phyloP scores from a whole-genome alignment of 2,888 invertebrate genomes.

The Polydrusus cervinus region DNA sequence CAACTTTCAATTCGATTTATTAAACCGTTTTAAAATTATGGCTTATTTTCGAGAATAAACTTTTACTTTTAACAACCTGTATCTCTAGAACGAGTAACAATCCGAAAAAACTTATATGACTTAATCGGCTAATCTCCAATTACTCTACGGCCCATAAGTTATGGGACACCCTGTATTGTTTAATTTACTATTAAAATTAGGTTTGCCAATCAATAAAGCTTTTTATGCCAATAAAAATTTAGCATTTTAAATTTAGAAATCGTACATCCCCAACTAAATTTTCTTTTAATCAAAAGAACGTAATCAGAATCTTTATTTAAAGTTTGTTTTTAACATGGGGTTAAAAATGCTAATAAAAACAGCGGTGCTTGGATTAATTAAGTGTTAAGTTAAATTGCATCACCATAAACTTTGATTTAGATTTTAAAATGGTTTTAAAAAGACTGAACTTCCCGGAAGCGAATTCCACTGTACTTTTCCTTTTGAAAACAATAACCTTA shows the following conservation, averaged over 20 bases:
- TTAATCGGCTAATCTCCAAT: too few species aligned
- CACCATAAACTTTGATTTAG: neutral
- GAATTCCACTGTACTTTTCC: too few species aligned
- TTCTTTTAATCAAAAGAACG: conserved; percentile 5
- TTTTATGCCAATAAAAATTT: neutral
- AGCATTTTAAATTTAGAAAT: conserved; percentile 7
- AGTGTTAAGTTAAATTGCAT: neutral
- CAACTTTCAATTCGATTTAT: too few species aligned
- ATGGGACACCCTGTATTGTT: too few species aligned
- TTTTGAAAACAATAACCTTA: too few species aligned
- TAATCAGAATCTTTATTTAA: conserved; percentile 1
- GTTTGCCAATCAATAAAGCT: neutral
- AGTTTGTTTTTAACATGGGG: neutral
- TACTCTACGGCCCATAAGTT: too few species aligned
- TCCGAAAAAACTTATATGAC: too few species aligned
- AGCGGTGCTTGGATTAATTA: conserved; percentile 1
- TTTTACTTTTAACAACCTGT: too few species aligned
- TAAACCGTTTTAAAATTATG: too few species aligned
- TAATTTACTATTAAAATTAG: conserved; percentile 7
- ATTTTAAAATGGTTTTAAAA: neutral
- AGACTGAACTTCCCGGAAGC: neutral
- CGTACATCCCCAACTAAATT: neutral
- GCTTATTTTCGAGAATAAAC: too few species aligned
- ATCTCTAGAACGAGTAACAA: too few species aligned
- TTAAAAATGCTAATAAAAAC: conserved; percentile 9